Conservation (phyloP, 2,113 vertebrate species). For the Antechinus flavipes region DNA sequence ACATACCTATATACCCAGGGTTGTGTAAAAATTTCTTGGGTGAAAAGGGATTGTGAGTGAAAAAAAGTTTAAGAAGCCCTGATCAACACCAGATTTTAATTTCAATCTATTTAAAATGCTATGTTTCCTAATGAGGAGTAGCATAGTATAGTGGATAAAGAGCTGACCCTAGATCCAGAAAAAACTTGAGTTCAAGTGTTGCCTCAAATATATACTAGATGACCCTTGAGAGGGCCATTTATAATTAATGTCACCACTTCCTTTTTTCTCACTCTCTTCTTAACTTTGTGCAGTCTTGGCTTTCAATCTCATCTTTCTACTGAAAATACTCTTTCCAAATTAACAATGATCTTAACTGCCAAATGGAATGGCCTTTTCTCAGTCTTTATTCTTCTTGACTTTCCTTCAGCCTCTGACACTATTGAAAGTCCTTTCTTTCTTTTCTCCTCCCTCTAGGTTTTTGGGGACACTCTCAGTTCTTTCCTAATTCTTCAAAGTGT, state of each 20-base stretch:
- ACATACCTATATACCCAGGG: too few relatives aligned
- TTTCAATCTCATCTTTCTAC: neutral
- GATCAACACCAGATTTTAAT: conserved; percentile 11
- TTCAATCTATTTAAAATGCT: neutral
- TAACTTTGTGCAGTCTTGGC: neutral
- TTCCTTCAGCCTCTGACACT: neutral
- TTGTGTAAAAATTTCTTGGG: too few relatives aligned
- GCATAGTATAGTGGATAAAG: neutral
- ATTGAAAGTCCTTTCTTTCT: neutral
- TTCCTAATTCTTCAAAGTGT: neutral
- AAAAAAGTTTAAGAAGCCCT: too few relatives aligned
- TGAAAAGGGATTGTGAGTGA: too few relatives aligned
- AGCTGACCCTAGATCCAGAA: neutral
- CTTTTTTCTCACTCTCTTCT: neutral
- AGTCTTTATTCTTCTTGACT: neutral
- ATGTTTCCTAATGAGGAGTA: neutral
- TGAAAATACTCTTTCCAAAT: neutral
- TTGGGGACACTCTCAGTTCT: neutral
- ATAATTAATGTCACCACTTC: neutral
- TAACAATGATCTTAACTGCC: neutral
- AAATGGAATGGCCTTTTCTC: neutral
- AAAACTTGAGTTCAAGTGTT: neutral
- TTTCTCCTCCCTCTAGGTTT: neutral
- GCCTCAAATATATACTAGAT: neutral
- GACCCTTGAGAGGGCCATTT: neutral